Percentiles rank a stretch among this genome's conserved stretches.
These are phyloP conservation scores for Dascillus cervinus DNA, from an alignment of 2,888 invertebrate species.

Conservation along the genomic window DNA sequence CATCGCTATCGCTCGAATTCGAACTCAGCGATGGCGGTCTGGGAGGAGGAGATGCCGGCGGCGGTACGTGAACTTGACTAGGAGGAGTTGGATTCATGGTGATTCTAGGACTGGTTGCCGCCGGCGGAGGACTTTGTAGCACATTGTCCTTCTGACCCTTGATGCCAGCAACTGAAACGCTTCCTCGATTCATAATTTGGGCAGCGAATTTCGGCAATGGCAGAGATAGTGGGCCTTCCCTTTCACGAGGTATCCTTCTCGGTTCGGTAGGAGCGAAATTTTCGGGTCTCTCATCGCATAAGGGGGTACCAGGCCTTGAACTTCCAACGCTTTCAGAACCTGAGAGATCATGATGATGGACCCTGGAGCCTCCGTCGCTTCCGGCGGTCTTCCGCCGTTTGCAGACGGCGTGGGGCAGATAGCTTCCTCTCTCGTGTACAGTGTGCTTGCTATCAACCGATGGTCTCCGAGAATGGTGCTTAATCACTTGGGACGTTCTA, in stretches of 20 bases:
- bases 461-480: slow-evolving; percentile 43
- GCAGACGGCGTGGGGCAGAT: slow-evolving; percentile 44
- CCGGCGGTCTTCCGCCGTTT: slow-evolving; percentile 49
- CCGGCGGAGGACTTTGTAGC: slow-evolving; percentile 39
- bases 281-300: slow-evolving; percentile 76
- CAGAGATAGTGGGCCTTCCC: slow-evolving; percentile 66
- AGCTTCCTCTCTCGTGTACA: slow-evolving; percentile 25
- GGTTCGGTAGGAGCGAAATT: slow-evolving; percentile 67
- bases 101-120: slow-evolving; percentile 45
- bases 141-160: slow-evolving; percentile 36
- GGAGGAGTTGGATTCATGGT: slow-evolving; percentile 30
- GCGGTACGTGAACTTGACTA: slow-evolving; percentile 41
- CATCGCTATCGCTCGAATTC: slow-evolving; percentile 62
- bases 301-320: slow-evolving; percentile 77
- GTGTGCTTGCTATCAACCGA: slow-evolving; percentile 45
- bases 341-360: slow-evolving; percentile 48
- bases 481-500: slow-evolving; percentile 44
- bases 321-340: slow-evolving; percentile 58
- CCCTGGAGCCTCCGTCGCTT: slow-evolving; percentile 29
- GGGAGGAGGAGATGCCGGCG: slow-evolving; percentile 57
- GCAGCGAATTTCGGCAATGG: slow-evolving; percentile 86
- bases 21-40: slow-evolving; percentile 70
- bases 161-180: slow-evolving; percentile 40
- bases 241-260: slow-evolving; percentile 51
- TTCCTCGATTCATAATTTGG: slow-evolving; percentile 33